A percentile compares a stretch with the other conserved stretches of the same genome.
Evolutionary conservation across 2,888 invertebrate species (phyloP).

Genomic region (Phania funesta): DNA sequence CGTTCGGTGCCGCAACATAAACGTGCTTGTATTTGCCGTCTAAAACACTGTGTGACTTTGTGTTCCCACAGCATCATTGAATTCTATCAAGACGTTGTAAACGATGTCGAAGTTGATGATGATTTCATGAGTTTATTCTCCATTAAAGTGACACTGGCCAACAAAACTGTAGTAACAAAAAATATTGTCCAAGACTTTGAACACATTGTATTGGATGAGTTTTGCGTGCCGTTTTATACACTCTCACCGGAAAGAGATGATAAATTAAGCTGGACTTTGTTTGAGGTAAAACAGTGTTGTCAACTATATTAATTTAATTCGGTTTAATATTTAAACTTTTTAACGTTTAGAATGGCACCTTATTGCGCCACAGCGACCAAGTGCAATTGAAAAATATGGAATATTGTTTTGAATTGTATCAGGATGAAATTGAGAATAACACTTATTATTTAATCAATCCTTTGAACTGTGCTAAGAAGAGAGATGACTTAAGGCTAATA

Average conservation of each 20-base stretch:
- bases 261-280: slow-evolving; percentile 17
- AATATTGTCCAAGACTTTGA: slow-evolving; percentile 38
- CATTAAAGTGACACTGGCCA: not conserved
- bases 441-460: slow-evolving; percentile 33
- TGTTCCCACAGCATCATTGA: slow-evolving; percentile 10
- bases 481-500: not conserved
- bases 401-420: slow-evolving; percentile 50
- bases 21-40: slow-evolving; percentile 27
- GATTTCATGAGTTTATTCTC: not conserved
- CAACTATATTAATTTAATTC: not conserved
- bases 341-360: slow-evolving; percentile 22
- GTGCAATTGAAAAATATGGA: slow-evolving; percentile 8
- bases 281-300: slow-evolving; percentile 12
- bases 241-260: slow-evolving; percentile 9
- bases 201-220: slow-evolving; percentile 19
- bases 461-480: slow-evolving; percentile 6
- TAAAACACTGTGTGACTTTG: slow-evolving; percentile 9
- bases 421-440: not conserved
- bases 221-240: not conserved
- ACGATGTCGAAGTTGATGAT: not conserved
- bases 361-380: slow-evolving; percentile 27
- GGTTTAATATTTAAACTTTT: not conserved
- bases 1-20: not conserved
- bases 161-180: not conserved
- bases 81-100: not conserved